Base-by-base conservation (phyloP, 2,888 invertebrate genomes). In the Plagiodera versicolora region DNA sequence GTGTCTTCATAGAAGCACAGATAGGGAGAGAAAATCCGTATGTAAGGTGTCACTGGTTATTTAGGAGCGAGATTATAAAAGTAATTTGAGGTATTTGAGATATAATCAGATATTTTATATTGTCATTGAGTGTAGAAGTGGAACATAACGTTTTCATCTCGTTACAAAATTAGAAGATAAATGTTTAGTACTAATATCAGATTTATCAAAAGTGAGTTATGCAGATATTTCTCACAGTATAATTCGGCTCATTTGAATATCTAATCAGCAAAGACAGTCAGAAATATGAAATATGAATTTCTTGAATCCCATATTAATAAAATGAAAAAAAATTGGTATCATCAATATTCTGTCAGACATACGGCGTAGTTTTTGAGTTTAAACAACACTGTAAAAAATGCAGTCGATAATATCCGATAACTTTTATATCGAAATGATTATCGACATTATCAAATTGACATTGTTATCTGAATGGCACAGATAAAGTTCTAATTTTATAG, bases 181-280 rank as follows among this genome's bases (percentile, higher is more conserved):
- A 24, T n/a, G n/a, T n/a, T n/a, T n/a, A n/a, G n/a, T n/a, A n/a
- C n/a, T n/a, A n/a, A n/a, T n/a, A n/a, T 24, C 24, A 24, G 24
- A 24, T 24, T 24, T 6, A 24, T 5, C 24, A 24, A 6, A 24
- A 24, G 4, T 24, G 24, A 24, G 6, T 24, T 24, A 24, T 24
- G 24, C 24, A 5, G 24, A 24, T 24, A 24, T 24, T 24, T 24
- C 24, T 6, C 24, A 24, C 24, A 24, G 53, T 57, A 14, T 45
- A 57, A 61, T 58, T 58, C 32, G 18, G 30, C 45, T 54, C 9
- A 61, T 58, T 61, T 58, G 45, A 57, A 58, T 61, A 58, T 49
- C 58, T 55, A 54, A 61, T 55, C 58, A 50, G 50, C 54, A 30
- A 61, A 28, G 39, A 35, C 16, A 48, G 35, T 28, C 49, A 32